phyloP scores from a whole-genome alignment of 1,140 invertebrate genomes.

The Drosophila arizonae region DNA sequence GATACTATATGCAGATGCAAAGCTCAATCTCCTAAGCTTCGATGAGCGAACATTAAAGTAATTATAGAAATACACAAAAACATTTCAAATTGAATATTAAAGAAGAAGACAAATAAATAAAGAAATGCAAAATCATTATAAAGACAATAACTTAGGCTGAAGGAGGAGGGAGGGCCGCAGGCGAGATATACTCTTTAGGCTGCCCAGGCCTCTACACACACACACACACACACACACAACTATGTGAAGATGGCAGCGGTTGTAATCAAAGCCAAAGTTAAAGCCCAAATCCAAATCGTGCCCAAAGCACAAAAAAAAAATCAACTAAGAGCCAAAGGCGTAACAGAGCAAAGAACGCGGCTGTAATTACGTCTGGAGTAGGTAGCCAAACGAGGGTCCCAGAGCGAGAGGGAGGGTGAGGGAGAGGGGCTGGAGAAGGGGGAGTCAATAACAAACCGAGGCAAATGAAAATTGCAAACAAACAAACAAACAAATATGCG shows the following conservation, averaged over 20 bases:
- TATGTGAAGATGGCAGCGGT: slow-evolving; percentile 16
- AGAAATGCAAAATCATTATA: slow-evolving; percentile 28
- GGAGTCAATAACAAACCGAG: slow-evolving; percentile 19
- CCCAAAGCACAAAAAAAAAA: neutral
- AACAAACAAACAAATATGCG: slow-evolving; percentile 52
- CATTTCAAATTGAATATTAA: slow-evolving; percentile 25
- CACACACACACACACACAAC: neutral
- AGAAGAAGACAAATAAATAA: slow-evolving; percentile 5
- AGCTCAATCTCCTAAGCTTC: neutral
- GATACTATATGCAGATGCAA: slow-evolving; percentile 27
- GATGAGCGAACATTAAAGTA: neutral
- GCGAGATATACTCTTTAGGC: too few species aligned
- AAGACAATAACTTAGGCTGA: slow-evolving; percentile 30
- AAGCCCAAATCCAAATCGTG: slow-evolving; percentile 5
- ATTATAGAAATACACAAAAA: neutral
- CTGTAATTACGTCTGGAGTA: slow-evolving; percentile 35
- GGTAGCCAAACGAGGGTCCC: neutral
- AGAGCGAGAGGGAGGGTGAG: neutral
- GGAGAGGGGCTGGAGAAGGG: neutral
- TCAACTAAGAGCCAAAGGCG: slow-evolving; percentile 26
- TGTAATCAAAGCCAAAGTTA: slow-evolving; percentile 25
- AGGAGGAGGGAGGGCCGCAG: neutral
- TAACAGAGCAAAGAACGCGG: slow-evolving; percentile 43
- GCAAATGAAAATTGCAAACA: slow-evolving; percentile 63
- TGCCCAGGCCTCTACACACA: neutral